Evolutionary conservation across 2,797 vertebrate genomes (phyloP), one percentile per base, ranked within the genome.

Genomic region (Petrocephalus schoutedeni): DNA sequence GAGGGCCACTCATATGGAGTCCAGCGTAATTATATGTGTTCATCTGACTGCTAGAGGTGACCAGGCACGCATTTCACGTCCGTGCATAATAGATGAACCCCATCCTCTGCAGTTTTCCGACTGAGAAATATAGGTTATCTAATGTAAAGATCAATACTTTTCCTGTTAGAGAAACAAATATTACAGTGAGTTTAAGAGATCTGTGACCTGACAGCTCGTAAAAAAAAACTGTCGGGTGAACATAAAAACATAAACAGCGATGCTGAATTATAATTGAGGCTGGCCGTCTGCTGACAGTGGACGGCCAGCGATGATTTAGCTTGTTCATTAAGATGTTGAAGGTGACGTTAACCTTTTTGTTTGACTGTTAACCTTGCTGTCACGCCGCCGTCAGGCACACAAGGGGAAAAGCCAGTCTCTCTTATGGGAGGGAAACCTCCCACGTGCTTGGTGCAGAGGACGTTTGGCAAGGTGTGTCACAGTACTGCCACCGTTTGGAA

Each of bases 91-190:
- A 94, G 95, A 96, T 96, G 95, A 96, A 96, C 95, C 95, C 94
- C 95, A 94, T 96, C 96, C 96, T 96, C 96, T 97, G 97, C 97
- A 97, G 98, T 97, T 98, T 98, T 98, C 96, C 97, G 95, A 71
- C 96, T 96, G 93, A 96, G 95, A 95, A 97, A 96, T 96, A 95
- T 95, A 95, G 96, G 96, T 97, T 97, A 98, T 98, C 97, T 98
- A 97, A 98, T 98, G 97, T 96, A 95, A 97, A 97, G 98, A 99
- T 99, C 98, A 98, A 99, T 99, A 98, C 94, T 96, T 93, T 97
- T 94, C 94, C 97, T 97, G 97, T 97, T 97, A 95, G 91, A 93
- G 95, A 95, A 96, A 94, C 93, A 94, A 95, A 94, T 93, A 94
- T 96, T 96, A 95, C 95, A 93, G 95, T 95, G 94, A 94, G 94